Conservation (phyloP, 1,140 invertebrate genomes). For the Ceratina australensis region DNA sequence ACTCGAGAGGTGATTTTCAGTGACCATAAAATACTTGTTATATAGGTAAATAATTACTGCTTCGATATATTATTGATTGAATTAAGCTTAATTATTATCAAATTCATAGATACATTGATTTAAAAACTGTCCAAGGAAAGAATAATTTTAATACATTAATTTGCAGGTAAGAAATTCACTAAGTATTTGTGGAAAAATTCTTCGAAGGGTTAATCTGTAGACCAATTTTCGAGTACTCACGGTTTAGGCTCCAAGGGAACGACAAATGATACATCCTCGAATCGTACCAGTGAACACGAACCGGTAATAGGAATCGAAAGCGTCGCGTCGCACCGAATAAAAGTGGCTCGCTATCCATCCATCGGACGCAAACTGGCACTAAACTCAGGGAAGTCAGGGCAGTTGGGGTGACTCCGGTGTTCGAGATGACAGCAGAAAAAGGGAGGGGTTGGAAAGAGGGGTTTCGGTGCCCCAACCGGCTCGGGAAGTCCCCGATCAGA, state of each 20-base stretch:
- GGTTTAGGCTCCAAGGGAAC: conserved; percentile 72
- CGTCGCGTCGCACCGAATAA: conserved; percentile 62
- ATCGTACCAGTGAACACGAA: conserved; percentile 1
- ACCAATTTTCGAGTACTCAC: conserved; percentile 61
- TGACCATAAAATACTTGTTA: no score
- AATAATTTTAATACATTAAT: no score
- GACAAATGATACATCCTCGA: conserved; percentile 72
- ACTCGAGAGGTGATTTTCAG: no score
- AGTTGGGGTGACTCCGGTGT: conserved; percentile 55
- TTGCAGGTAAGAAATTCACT: no score
- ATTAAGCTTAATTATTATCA: no score
- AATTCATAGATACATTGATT: no score
- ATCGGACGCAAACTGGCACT: conserved; percentile 74
- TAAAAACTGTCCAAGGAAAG: no score
- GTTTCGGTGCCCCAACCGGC: conserved; percentile 21
- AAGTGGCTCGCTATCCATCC: conserved; percentile 72
- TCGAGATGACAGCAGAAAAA: conserved; percentile 37
- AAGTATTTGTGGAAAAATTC: no score
- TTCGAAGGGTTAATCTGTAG: no score
- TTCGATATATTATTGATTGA: no score
- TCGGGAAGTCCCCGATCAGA: conserved; percentile 37
- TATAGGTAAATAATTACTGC: no score
- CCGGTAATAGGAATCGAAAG: conserved; percentile 61
- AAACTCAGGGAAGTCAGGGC: conserved; percentile 30
- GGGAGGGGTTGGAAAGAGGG: conserved; percentile 54